Base-by-base conservation (phyloP, 2,888 invertebrate species). In the Scaptodrosophila latifasciaeformis region DNA sequence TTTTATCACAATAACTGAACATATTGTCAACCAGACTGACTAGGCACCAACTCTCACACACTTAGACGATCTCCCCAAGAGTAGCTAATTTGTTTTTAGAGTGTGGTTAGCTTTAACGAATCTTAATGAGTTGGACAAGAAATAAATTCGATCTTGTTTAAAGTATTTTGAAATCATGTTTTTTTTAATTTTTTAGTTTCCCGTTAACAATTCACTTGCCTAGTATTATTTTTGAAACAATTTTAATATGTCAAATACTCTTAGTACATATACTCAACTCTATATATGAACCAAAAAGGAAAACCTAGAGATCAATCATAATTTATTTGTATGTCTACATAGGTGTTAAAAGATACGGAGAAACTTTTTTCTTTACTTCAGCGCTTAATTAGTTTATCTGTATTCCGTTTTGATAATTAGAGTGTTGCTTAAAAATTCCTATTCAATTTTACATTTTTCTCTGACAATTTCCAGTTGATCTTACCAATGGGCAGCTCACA, bases 401-500 rank as follows among this genome's bases (percentile, higher is more conserved):
- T n/a, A n/a, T n/a, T n/a, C n/a, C n/a, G n/a, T n/a, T n/a, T n/a
- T n/a, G n/a, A n/a, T n/a, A n/a, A n/a, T n/a, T n/a, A n/a, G n/a
- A n/a, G n/a, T n/a, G n/a, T n/a, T n/a, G n/a, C n/a, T n/a, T n/a
- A n/a, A n/a, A n/a, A n/a, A n/a, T n/a, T n/a, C n/a, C n/a, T n/a
- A n/a, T n/a, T n/a, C n/a, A n/a, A 3, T 24, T 24, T 24, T 24
- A 24, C 30, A 12, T 29, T 43, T 37, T 49, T 58, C 91, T 49
- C 30, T 61, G 27, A 59, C 58, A 62, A 66, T 70, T 65, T 77
- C 59, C 59, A 95, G 95, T 96, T 92, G 96, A 96, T 91, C 92
- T 96, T 90, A 93, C 94, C 90, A 96, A 96, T 89, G 96, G 96
- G 88, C 96, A 96, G 90, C 92, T 96, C 88, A 96, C 96, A 87